Percentiles rank a stretch among this genome's conserved stretches.
Conservation (phyloP, 2,888 invertebrate genomes). For the Hoplodrina blanda region DNA sequence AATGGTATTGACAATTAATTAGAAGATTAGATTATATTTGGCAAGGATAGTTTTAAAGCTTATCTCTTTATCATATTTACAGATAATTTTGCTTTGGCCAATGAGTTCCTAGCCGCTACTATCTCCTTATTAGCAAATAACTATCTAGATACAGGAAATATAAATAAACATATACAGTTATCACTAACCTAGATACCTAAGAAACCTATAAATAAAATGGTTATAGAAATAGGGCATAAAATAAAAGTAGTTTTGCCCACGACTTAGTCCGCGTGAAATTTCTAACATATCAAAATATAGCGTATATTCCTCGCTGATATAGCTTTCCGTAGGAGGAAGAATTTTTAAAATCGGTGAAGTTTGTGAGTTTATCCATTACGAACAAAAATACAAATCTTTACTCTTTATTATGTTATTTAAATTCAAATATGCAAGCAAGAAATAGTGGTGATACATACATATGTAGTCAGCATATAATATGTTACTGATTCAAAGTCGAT, state of each 20-base stretch:
- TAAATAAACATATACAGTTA: conserved; percentile 36
- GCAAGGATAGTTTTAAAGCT: conserved; percentile 1
- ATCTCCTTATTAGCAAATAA: conserved; percentile 21
- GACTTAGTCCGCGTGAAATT: too few species aligned
- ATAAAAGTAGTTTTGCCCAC: conserved; percentile 23
- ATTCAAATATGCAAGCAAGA: conserved; percentile 72
- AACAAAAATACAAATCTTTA: conserved; percentile 20
- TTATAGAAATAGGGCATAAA: conserved; percentile 61
- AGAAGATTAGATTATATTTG: background rate
- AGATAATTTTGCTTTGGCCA: conserved; percentile 4
- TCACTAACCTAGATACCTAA: conserved; percentile 27
- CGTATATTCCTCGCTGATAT: too few species aligned
- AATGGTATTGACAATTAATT: conserved; percentile 15
- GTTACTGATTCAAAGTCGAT: conserved; percentile 51
- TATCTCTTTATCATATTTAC: conserved; percentile 2
- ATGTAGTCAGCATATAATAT: conserved; percentile 50
- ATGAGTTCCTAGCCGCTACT: background rate
- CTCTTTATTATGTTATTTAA: conserved; percentile 55
- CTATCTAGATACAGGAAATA: conserved; percentile 46
- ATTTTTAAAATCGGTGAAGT: too few species aligned
- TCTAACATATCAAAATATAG: too few species aligned
- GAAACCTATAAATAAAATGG: conserved; percentile 50
- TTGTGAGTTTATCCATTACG: too few species aligned
- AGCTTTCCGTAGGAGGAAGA: too few species aligned
- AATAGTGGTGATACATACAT: conserved; percentile 65